Base-by-base conservation (phyloP, 2,797 vertebrate species). In the Mastacembelus armatus region DNA sequence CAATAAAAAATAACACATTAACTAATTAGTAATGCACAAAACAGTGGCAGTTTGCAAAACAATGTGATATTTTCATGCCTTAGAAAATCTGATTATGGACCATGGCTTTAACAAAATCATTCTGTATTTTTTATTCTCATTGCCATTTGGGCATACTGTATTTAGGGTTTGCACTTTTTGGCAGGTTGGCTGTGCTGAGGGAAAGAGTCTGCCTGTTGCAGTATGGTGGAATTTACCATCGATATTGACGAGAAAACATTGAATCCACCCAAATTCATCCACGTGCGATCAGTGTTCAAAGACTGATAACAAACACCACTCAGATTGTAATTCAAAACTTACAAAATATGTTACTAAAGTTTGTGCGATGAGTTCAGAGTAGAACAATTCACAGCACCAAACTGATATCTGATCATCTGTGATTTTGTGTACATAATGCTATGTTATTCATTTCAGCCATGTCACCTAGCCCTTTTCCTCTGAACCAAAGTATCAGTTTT, bases 61-160 rank as follows among this genome's bases (percentile, higher is more conserved):
- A 24, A 50, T 8, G 26, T 27, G 61, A 57, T 42, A 69, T 64
- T 73, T 52, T 68, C 42, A 86, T 86, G 84, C 85, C 78, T 90
- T 78, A 85, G 35, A 35, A 47, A 72, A 70, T 74, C 40, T 61
- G 43, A 50, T 68, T 42, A 75, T 58, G 43, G 42, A 72, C 61
- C 65, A 81, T 47, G 71, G 73, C 21, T 38, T 62, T 49, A 38
- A 38, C n/a, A 47, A 10, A 35, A 15, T 78, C 80, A 77, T 59
- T 51, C 62, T 75, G 66, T 88, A 78, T 86, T 84, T 89, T 75
- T 82, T 79, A 63, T 81, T 80, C 24, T 76, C 33, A 54, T 77
- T 72, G 49, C 36, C 59, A 71, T 80, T 76, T 67, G 83, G 84
- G 78, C 72, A 75, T 88, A 80, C 19, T 80, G 68, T 78, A 86